Evolutionary conservation across 1,140 invertebrate genomes (phyloP).

Genomic region (Temnothorax nylanderi): DNA sequence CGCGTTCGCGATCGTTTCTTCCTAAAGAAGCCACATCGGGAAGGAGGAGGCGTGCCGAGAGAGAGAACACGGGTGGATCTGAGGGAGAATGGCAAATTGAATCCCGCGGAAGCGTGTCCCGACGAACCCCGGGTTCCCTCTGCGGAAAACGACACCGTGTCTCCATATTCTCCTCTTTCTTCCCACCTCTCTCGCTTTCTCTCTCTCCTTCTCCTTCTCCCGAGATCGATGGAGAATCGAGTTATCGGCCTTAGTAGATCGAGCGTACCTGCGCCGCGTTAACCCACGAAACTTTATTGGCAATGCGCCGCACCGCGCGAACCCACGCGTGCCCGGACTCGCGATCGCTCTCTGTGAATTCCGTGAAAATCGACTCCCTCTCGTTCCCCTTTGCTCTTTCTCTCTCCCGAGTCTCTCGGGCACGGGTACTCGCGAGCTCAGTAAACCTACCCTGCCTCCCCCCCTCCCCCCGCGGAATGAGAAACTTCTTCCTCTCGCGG

Average conservation of each 20-base stretch:
- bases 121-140: background rate
- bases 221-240: conserved; percentile 54
- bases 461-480: background rate
- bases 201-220: background rate
- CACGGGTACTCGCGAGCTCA: background rate
- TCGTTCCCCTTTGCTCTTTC: background rate
- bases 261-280: conserved; percentile 56
- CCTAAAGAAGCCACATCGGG: conserved; percentile 27
- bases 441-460: conserved; percentile 6
- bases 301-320: conserved; percentile 52
- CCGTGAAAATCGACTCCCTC: conserved; percentile 40
- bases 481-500: conserved; percentile 46
- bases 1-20: conserved; percentile 25
- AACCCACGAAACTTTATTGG: conserved; percentile 57
- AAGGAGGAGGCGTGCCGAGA: conserved; percentile 2
- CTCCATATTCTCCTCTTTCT: background rate
- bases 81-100: conserved; percentile 55
- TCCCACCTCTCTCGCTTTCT: background rate
- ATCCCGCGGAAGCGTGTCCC: conserved; percentile 22
- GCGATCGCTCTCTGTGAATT: conserved; percentile 42
- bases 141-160: conserved; percentile 55
- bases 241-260: conserved; percentile 59
- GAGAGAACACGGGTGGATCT: background rate
- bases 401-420: background rate
- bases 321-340: conserved; percentile 52